phyloP scores from a whole-genome alignment of 1,140 invertebrate species.

The Drosophila neocordata region DNA sequence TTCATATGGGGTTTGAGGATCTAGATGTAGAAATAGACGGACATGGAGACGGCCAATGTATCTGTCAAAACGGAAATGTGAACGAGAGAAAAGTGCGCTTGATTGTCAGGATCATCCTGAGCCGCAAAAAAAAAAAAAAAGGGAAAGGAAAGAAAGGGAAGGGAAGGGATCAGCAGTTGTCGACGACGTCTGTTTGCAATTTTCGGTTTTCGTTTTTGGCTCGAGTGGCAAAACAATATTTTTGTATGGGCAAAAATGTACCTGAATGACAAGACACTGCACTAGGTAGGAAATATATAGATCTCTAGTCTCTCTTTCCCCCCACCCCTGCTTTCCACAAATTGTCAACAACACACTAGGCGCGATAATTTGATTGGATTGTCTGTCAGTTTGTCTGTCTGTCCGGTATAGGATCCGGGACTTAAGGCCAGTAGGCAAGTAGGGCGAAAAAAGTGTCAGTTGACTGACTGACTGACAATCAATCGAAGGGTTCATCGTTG shows the following conservation, averaged over 20 bases:
- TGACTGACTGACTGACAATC: conserved; percentile 72
- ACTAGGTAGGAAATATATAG: conserved; percentile 34
- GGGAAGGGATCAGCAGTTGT: conserved; percentile 28
- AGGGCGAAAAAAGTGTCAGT: conserved; percentile 62
- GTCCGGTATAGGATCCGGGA: conserved; percentile 5
- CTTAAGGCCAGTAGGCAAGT: not conserved
- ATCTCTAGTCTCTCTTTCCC: not conserved
- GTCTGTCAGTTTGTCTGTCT: conserved; percentile 52
- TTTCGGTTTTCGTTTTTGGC: conserved; percentile 57
- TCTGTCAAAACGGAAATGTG: conserved; percentile 79
- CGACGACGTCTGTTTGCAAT: conserved; percentile 32
- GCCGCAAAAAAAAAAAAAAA: conserved; percentile 40
- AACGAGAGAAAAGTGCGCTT: conserved; percentile 74
- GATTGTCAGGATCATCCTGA: conserved; percentile 76
- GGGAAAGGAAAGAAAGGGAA: not conserved
- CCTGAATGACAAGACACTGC: conserved; percentile 36
- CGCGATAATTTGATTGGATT: conserved; percentile 83
- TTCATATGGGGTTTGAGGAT: conserved; percentile 22
- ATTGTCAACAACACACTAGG: conserved; percentile 71
- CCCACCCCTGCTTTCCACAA: conserved; percentile 27
- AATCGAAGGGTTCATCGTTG: conserved; percentile 65
- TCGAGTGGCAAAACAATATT: conserved; percentile 71
- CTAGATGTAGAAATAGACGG: conserved; percentile 26
- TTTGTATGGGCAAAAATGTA: conserved; percentile 47
- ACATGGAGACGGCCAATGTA: conserved; percentile 64